Conservation (phyloP, 37 sponge, comb jelly and placozoan genomes). For the Spongia lamella region DNA sequence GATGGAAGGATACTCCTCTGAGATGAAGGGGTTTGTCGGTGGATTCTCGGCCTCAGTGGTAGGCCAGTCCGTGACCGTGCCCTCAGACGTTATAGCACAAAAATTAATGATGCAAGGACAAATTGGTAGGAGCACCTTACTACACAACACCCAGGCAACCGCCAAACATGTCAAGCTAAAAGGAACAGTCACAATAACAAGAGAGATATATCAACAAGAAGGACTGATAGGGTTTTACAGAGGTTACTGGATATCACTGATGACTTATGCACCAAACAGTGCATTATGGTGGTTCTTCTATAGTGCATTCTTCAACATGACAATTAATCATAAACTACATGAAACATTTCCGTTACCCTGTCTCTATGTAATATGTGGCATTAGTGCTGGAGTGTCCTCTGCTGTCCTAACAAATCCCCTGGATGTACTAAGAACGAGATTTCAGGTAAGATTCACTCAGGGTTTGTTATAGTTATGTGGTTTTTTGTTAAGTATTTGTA, state of each 20-base stretch:
- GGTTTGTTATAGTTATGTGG: too few species aligned
- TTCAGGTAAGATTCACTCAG: conserved; percentile 88
- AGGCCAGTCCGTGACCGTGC: conserved; percentile 88
- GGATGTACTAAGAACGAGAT: conserved; percentile 92
- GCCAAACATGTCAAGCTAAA: conserved; percentile 24
- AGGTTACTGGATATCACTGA: conserved; percentile 81
- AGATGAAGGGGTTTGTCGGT: conserved; percentile 77
- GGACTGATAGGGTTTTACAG: conserved; percentile 84
- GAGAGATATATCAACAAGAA: conserved; percentile 56
- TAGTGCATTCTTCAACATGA: conserved; percentile 4
- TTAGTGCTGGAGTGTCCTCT: conserved; percentile 58
- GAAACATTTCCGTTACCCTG: conserved; percentile 47
- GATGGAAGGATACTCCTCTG: conserved; percentile 54
- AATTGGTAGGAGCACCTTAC: background rate
- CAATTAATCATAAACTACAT: conserved; percentile 3
- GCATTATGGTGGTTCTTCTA: conserved; percentile 94
- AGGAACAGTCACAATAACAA: conserved; percentile 30
- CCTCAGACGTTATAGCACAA: conserved; percentile 90
- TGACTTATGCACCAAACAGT: conserved; percentile 92
- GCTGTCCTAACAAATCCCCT: conserved; percentile 83
- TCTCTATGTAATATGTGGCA: conserved; percentile 74
- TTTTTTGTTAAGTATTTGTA: background rate
- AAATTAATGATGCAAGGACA: conserved; percentile 88
- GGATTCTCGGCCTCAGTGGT: conserved; percentile 79
- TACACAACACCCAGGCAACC: background rate